Evolutionary conservation across 1,140 invertebrate genomes (phyloP).

Genomic region (Orius insidiosus): DNA sequence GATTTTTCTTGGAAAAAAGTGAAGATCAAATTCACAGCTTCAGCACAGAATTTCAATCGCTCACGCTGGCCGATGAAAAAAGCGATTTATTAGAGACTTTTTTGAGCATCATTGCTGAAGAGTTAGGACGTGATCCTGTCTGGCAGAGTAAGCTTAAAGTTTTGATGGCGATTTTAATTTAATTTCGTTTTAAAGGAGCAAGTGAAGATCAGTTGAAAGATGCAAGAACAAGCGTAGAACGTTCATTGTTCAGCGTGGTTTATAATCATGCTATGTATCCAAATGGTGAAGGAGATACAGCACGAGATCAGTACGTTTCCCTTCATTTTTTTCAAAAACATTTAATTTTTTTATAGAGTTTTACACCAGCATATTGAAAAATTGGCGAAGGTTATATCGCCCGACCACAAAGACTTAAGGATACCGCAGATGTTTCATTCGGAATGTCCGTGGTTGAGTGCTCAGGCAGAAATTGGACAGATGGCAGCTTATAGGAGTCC

Average conservation of each 20-base stretch:
- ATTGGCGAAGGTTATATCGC: slow-evolving; percentile 58
- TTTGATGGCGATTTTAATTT: neutral
- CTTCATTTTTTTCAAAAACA: neutral
- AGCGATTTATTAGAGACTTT: slow-evolving; percentile 53
- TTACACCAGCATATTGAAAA: slow-evolving; percentile 78
- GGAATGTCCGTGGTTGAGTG: slow-evolving; percentile 94
- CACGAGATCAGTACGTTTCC: slow-evolving; percentile 63
- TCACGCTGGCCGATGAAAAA: slow-evolving; percentile 67
- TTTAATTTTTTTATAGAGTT: slow-evolving; percentile 33
- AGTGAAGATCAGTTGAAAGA: slow-evolving; percentile 47
- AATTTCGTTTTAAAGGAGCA: too few species aligned
- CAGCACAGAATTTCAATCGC: slow-evolving; percentile 53
- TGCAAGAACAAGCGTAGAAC: slow-evolving; percentile 55
- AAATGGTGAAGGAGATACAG: slow-evolving; percentile 88
- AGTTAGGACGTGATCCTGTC: slow-evolving; percentile 47
- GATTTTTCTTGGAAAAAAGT: slow-evolving; percentile 56
- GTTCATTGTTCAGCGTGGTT: slow-evolving; percentile 68
- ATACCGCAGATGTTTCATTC: slow-evolving; percentile 62
- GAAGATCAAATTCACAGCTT: slow-evolving; percentile 49
- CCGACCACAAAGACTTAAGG: slow-evolving; percentile 62
- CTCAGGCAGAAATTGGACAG: slow-evolving; percentile 79
- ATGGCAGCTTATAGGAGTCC: slow-evolving; percentile 91
- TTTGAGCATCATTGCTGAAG: slow-evolving; percentile 32
- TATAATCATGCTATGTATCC: slow-evolving; percentile 90
- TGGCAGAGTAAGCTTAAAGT: slow-evolving; percentile 43